phyloP scores from a whole-genome alignment of 2,797 vertebrate genomes.

The Buphagus erythrorhynchus region DNA sequence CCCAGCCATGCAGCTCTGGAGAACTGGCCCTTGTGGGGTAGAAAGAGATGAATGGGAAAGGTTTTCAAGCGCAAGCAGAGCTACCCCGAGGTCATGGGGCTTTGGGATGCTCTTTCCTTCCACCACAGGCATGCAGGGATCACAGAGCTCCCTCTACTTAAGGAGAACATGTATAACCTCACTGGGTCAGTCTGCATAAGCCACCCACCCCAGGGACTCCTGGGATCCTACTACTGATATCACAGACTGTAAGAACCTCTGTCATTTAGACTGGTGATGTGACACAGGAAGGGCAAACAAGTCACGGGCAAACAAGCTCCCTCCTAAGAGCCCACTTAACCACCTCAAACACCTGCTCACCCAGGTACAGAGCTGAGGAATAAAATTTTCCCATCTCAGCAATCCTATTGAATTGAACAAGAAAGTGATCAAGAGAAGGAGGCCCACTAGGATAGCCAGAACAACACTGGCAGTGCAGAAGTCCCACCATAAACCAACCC shows the following conservation, averaged over 20 bases:
- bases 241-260: background rate
- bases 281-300: background rate
- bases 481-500: background rate
- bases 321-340: background rate
- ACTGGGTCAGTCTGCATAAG: background rate
- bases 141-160: background rate
- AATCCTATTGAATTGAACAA: background rate
- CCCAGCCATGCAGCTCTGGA: rapidly evolving
- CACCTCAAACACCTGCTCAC: background rate
- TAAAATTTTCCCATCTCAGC: background rate
- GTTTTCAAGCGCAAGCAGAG: background rate
- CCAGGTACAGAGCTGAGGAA: background rate
- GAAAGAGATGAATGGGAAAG: background rate
- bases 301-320: background rate
- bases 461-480: background rate
- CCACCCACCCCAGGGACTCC: background rate
- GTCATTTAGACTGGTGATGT: background rate
- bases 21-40: background rate
- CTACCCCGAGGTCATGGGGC: rapidly evolving
- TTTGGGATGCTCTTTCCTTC: background rate
- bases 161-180: background rate
- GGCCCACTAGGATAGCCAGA: background rate
- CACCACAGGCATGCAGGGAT: background rate
- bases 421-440: background rate
- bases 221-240: background rate